A percentile compares a stretch with the other conserved stretches of the same genome.
Conservation (phyloP, 2,113 vertebrate species). For the Opisthocomus hoazin region DNA sequence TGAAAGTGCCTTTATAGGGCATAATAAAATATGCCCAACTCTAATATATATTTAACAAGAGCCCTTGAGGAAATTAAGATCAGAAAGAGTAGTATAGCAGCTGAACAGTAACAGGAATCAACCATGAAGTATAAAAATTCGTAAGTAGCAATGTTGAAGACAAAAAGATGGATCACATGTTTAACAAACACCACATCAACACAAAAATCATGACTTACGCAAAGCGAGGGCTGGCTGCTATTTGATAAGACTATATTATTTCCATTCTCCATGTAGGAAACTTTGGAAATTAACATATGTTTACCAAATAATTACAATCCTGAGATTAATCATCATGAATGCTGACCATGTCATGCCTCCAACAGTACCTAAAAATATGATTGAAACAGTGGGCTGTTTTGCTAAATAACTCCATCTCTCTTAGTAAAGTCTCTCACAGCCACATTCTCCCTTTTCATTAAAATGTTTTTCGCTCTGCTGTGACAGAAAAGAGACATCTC, state of each 20-base stretch:
- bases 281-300: not conserved
- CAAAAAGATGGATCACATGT: not conserved
- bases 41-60: not conserved
- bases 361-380: not conserved
- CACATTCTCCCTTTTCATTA: not conserved
- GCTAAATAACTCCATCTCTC: not conserved
- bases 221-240: not conserved
- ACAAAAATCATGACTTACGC: not conserved
- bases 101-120: not conserved
- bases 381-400: not conserved
- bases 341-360: not conserved
- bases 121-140: not conserved
- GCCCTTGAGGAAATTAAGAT: not conserved
- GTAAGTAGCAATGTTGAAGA: not conserved
- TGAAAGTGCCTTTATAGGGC: not conserved
- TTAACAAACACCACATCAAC: not conserved
- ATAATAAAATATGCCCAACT: not conserved
- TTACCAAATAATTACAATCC: not conserved
- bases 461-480: not conserved
- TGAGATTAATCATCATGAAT: constrained; percentile 15
- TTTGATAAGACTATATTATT: constrained; percentile 34
- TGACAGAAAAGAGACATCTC: not conserved
- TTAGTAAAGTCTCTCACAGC: not conserved
- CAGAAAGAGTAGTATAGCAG: not conserved
- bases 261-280: not conserved